Base-by-base conservation (phyloP, 2,888 invertebrate genomes). In the Hedya salicella region DNA sequence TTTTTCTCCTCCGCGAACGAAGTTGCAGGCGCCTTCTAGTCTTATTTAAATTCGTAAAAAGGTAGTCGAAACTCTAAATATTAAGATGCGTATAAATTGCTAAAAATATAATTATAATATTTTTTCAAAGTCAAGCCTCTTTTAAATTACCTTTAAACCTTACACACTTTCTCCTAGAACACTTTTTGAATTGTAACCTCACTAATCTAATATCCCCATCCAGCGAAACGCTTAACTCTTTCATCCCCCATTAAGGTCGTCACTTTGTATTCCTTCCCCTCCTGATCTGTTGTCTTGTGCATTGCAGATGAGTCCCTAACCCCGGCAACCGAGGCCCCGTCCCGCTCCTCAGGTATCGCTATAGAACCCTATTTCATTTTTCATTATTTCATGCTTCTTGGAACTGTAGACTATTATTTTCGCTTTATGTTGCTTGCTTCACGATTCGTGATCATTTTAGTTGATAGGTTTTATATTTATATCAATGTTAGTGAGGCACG, bases 241-340 rank as follows among this genome's bases (percentile, higher is more conserved):
- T 61, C 52, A 44, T 32, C 46, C 36, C 36, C 6, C 39, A 16
- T 40, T 46, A 64, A 46, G 30, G 17, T 14, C 59, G 46, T 52
- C 36, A 49, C 44, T 62, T 52, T 49, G 19, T 65, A 64, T 19
- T 44, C 59, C 65, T 68, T 74, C 77, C 77, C 70, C 70, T 83
- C 90, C 89, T 91, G 89, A 91, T 86, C 85, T 88, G 82, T 87
- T 91, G 86, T 93, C 84, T 91, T 92, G 82, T 91, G 87, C 83
- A 89, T 93, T 93, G 87, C 93, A 93, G 93, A 93, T 92, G 92
- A 91, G 87, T 92, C 92, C 89, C 88, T 78, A 86, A 89, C 85
- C 81, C 92, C 89, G 84, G 92, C 86, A 87, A 89, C 91, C 82
- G 85, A 85, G 89, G 89, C 90, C 82, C 87, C 91, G 91, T 88